These are phyloP conservation scores for Drosophila nr. perissopoda DNA, from an alignment of 2,888 invertebrate species.

Conservation along the genomic window DNA sequence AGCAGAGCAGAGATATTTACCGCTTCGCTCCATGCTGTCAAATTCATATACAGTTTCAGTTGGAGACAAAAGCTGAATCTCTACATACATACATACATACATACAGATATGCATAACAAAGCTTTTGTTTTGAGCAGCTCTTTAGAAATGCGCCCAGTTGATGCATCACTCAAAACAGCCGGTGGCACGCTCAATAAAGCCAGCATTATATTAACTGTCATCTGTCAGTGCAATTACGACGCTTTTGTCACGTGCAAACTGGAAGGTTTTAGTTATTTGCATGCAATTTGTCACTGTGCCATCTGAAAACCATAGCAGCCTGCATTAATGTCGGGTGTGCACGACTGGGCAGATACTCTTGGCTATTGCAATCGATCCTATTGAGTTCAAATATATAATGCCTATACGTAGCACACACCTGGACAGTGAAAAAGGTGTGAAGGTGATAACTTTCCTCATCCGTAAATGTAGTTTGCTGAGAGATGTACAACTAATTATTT, in stretches of 20 bases:
- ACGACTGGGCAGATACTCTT: neutral
- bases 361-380: neutral
- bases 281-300: neutral
- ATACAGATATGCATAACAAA: neutral
- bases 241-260: neutral
- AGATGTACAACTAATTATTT: no score
- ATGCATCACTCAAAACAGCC: neutral
- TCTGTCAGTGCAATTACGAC: neutral
- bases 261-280: neutral
- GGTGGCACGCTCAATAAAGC: neutral
- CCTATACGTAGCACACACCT: neutral
- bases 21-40: constrained; percentile 12
- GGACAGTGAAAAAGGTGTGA: neutral
- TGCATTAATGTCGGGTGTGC: neutral
- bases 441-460: no score
- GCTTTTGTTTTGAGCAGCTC: neutral
- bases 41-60: constrained; percentile 28
- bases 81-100: neutral
- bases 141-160: neutral
- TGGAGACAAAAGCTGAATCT: neutral
- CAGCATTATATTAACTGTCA: neutral
- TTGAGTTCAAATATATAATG: neutral
- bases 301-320: neutral
- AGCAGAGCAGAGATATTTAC: constrained; percentile 31
- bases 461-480: no score